Evolutionary conservation across 2,888 invertebrate species (phyloP).

Genomic region (Cephus rjabovi): DNA sequence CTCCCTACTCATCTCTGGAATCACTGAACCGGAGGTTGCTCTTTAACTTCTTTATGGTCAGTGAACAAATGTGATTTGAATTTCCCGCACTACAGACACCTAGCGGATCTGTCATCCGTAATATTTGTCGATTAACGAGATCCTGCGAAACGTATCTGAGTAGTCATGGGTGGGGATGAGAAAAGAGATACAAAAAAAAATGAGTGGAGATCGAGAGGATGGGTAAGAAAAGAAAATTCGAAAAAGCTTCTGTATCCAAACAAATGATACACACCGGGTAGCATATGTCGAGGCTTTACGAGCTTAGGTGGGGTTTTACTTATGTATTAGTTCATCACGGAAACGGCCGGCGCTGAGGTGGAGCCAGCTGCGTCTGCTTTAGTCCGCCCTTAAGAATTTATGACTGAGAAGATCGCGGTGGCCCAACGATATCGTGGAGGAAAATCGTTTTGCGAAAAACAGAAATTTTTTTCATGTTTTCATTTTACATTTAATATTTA

Average conservation of each 20-base stretch:
- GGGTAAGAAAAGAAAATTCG: neutral
- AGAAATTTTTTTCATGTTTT: neutral
- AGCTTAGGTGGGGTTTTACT: slow-evolving; percentile 45
- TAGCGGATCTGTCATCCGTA: neutral
- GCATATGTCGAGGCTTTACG: slow-evolving; percentile 39
- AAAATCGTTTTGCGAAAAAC: neutral
- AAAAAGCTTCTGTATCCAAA: neutral
- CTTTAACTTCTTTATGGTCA: neutral
- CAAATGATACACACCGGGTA: slow-evolving; percentile 10
- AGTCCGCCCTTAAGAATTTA: slow-evolving; percentile 47
- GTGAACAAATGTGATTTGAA: neutral
- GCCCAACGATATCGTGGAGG: neutral
- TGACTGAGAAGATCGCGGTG: slow-evolving; percentile 22
- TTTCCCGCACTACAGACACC: neutral
- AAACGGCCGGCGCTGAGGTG: slow-evolving; percentile 44
- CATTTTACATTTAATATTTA: neutral
- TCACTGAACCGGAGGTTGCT: too few species aligned
- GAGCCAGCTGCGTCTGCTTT: slow-evolving; percentile 49
- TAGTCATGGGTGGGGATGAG: neutral
- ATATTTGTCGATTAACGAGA: neutral
- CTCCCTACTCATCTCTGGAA: too few species aligned
- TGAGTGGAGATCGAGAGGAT: neutral
- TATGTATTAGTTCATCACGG: slow-evolving; percentile 59
- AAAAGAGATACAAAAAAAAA: neutral
- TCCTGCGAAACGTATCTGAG: neutral